Percentiles rank a stretch among this genome's conserved stretches.
Conservation (phyloP, 2,797 vertebrate genomes). For the Enteromius viviparus region DNA sequence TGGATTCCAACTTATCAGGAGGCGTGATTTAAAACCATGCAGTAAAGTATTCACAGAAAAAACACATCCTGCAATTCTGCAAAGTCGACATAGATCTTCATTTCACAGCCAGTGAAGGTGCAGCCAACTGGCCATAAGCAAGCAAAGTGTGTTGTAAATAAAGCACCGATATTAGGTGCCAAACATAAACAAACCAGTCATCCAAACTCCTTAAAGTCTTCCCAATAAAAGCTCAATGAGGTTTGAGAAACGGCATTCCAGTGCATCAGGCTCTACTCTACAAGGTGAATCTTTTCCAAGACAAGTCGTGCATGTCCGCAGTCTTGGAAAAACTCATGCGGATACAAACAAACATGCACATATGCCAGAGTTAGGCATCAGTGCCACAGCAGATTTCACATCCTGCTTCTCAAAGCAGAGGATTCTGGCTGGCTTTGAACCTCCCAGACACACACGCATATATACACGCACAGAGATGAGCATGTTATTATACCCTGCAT, state of each 20-base stretch:
- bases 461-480: slow-evolving; percentile 78
- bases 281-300: not conserved
- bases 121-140: not conserved
- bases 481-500: slow-evolving; percentile 72
- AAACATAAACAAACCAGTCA: slow-evolving; percentile 11
- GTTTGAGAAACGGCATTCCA: slow-evolving; percentile 1
- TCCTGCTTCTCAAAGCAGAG: slow-evolving; percentile 74
- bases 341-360: slow-evolving; percentile 12
- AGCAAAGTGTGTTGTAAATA: not conserved
- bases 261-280: not conserved
- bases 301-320: not conserved
- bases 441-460: slow-evolving; percentile 72
- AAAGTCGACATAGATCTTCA: not conserved
- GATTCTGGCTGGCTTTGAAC: slow-evolving; percentile 77
- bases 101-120: not conserved
- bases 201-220: slow-evolving; percentile 6
- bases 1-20: not conserved
- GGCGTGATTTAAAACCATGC: slow-evolving; percentile 8
- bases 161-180: not conserved
- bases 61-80: not conserved
- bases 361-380: slow-evolving; percentile 35
- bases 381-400: slow-evolving; percentile 73
- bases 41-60: not conserved
- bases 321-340: slow-evolving; percentile 18
- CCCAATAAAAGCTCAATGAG: slow-evolving; percentile 14